Conservation (phyloP, 2,888 invertebrate species). For the Theretra japonica region DNA sequence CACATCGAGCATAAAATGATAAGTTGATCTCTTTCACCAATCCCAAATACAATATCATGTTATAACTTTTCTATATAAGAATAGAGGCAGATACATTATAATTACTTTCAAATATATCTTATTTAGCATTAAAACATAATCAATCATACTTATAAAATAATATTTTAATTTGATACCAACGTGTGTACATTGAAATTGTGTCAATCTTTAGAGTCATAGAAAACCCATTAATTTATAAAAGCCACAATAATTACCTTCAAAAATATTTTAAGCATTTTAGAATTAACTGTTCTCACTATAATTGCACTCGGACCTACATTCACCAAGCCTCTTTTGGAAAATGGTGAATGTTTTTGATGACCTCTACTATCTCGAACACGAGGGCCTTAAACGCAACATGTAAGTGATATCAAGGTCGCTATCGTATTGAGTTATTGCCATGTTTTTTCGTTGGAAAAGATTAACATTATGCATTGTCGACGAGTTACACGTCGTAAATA, state of each 20-base stretch:
- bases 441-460: constrained; percentile 55
- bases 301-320: not conserved
- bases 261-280: not conserved
- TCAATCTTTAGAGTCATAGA: too few relatives aligned
- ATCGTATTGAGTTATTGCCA: constrained; percentile 59
- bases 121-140: too few relatives aligned
- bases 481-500: constrained; percentile 47
- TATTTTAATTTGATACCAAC: too few relatives aligned
- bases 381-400: constrained; percentile 26
- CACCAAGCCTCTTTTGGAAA: constrained; percentile 13
- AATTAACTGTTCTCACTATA: not conserved
- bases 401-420: constrained; percentile 41
- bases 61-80: too few relatives aligned
- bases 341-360: constrained; percentile 18
- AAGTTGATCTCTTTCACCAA: too few relatives aligned
- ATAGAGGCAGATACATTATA: too few relatives aligned
- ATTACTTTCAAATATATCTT: too few relatives aligned
- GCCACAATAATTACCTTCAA: not conserved
- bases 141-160: too few relatives aligned
- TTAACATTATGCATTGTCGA: constrained; percentile 57
- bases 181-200: too few relatives aligned
- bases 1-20: too few relatives aligned
- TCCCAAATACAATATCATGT: too few relatives aligned
- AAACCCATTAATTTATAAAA: not conserved
- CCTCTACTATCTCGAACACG: constrained; percentile 17